Conservation (phyloP, 2,113 vertebrate genomes). For the Turnix velox region DNA sequence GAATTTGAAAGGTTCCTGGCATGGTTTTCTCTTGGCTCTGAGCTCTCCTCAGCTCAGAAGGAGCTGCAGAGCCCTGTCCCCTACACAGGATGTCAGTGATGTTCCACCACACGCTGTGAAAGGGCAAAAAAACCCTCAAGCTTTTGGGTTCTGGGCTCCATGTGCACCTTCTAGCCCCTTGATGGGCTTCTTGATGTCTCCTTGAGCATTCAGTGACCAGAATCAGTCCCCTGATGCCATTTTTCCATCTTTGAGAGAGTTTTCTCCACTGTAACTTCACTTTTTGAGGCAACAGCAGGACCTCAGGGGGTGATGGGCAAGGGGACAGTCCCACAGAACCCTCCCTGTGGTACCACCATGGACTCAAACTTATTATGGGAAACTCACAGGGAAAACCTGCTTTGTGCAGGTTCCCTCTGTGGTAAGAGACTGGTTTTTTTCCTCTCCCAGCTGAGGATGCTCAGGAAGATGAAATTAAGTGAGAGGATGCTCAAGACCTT, state of each 20-base stretch:
- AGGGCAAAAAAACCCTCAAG: accelerated
- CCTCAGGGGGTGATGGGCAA: background rate
- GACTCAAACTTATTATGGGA: no score
- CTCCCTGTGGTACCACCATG: background rate
- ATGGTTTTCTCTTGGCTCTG: background rate
- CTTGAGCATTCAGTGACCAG: background rate
- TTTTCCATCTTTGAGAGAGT: background rate
- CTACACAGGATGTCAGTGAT: background rate
- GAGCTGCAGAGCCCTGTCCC: background rate
- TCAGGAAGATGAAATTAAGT: slow-evolving; percentile 79
- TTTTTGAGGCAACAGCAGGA: background rate
- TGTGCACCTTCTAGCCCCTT: accelerated
- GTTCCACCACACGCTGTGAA: background rate
- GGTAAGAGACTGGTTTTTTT: background rate
- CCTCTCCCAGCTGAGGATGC: slow-evolving; percentile 79
- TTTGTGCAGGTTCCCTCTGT: background rate
- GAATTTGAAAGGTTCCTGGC: accelerated
- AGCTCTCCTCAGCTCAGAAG: accelerated
- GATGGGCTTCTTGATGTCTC: accelerated
- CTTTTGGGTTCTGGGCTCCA: accelerated
- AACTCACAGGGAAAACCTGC: no score
- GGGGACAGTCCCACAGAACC: accelerated
- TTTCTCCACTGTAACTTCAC: accelerated
- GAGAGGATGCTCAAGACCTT: slow-evolving; percentile 79
- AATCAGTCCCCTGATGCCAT: slow-evolving; percentile 63